Conservation (phyloP, 2,888 invertebrate genomes). For the Poecilus cupreus region DNA sequence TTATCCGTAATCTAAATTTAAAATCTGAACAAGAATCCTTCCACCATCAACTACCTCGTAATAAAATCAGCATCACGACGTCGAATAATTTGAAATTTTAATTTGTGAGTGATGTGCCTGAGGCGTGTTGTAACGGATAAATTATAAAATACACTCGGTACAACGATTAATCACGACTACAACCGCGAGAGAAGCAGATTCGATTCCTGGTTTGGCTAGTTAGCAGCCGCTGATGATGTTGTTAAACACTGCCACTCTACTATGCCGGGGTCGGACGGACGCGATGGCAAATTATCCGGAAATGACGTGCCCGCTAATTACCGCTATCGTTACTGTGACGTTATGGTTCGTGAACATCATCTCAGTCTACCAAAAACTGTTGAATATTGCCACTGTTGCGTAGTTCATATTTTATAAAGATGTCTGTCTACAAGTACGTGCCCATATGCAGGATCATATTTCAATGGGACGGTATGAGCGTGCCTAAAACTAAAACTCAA, state of each 20-base stretch:
- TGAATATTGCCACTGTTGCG: too few species aligned
- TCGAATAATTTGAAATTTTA: background rate
- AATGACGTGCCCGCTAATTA: slow-evolving; percentile 28
- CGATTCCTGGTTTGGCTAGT: background rate
- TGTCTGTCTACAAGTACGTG: too few species aligned
- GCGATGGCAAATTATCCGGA: slow-evolving; percentile 28
- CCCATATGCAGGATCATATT: too few species aligned
- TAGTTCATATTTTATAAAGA: too few species aligned
- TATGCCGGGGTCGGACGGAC: background rate
- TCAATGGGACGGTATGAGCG: too few species aligned
- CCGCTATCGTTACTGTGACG: slow-evolving; percentile 5
- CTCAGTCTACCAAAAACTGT: too few species aligned
- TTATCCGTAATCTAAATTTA: background rate
- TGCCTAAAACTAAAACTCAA: too few species aligned
- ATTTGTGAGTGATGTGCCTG: slow-evolving; percentile 3
- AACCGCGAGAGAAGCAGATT: background rate
- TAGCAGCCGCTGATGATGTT: background rate
- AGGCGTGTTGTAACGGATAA: background rate
- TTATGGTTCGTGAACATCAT: background rate
- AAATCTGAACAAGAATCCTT: background rate
- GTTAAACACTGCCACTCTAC: slow-evolving; percentile 5
- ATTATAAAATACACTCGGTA: slow-evolving; percentile 38
- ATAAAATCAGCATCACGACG: background rate
- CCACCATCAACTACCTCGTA: background rate
- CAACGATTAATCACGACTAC: slow-evolving; percentile 17